Percentiles rank a stretch among this genome's conserved stretches.
Evolutionary conservation across 2,888 invertebrate genomes (phyloP).

Genomic region (Miltochrista miniata): DNA sequence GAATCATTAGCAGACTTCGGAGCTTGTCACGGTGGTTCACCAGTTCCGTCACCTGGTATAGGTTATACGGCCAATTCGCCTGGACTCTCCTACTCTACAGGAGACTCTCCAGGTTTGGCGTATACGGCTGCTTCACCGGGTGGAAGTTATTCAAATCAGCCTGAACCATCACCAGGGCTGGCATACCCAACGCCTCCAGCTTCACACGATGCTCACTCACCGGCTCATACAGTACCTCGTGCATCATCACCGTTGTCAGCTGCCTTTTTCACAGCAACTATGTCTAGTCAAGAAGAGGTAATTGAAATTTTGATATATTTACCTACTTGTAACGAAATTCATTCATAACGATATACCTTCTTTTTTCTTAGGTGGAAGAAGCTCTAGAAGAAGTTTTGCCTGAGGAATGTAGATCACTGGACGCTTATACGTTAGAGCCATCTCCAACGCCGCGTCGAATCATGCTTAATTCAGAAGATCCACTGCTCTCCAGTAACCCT

Average conservation of each 20-base stretch:
- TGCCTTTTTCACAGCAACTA: constrained; percentile 92
- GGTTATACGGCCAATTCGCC: constrained; percentile 79
- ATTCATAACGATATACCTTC: constrained; percentile 10
- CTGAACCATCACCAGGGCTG: constrained; percentile 87
- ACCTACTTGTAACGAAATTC: not conserved
- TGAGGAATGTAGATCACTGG: constrained; percentile 86
- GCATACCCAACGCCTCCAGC: constrained; percentile 94
- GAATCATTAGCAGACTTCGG: constrained; percentile 93
- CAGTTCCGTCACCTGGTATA: constrained; percentile 81
- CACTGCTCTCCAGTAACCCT: constrained; percentile 91
- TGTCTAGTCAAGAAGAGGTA: constrained; percentile 92
- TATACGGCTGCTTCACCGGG: constrained; percentile 71
- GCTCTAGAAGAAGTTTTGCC: constrained; percentile 93
- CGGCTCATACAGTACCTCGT: constrained; percentile 85
- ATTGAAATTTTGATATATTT: constrained; percentile 15
- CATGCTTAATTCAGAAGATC: constrained; percentile 95
- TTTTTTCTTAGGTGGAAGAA: constrained; percentile 86
- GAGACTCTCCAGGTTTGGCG: constrained; percentile 71
- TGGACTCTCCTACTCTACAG: constrained; percentile 91
- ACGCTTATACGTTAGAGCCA: constrained; percentile 85
- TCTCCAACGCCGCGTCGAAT: constrained; percentile 90
- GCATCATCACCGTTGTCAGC: constrained; percentile 92
- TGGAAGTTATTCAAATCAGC: constrained; percentile 70
- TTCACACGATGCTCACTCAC: constrained; percentile 92
- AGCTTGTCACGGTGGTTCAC: constrained; percentile 87